phyloP scores from a whole-genome alignment of 2,113 vertebrate genomes.

The Xiphophorus maculatus region DNA sequence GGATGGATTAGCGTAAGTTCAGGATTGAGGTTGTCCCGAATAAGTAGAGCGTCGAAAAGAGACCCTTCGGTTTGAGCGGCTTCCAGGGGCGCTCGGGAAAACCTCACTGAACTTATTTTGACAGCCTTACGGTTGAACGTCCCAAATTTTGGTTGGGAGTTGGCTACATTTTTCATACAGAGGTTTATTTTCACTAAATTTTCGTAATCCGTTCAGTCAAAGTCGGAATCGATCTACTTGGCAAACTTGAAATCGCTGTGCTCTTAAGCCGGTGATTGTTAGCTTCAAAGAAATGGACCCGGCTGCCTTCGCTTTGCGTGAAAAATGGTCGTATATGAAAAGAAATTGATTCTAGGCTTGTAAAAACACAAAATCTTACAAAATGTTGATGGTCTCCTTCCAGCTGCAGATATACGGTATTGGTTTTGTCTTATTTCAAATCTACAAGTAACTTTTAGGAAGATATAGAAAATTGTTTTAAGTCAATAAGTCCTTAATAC shows the following conservation, averaged over 20 bases:
- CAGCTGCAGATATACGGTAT: no score
- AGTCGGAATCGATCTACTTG: neutral
- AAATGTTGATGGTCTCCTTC: no score
- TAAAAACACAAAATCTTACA: no score
- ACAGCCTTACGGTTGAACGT: neutral
- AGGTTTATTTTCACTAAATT: neutral
- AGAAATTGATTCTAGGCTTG: no score
- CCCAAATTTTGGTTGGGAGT: neutral
- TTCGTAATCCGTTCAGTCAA: neutral
- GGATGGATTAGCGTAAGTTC: conserved; percentile 66
- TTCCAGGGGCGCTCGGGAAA: conserved; percentile 44
- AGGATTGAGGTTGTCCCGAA: conserved; percentile 74
- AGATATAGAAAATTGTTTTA: no score
- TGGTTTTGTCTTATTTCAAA: no score
- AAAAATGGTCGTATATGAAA: no score
- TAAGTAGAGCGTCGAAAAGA: conserved; percentile 52
- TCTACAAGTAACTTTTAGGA: no score
- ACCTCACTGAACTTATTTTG: conserved; percentile 12
- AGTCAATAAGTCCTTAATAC: no score
- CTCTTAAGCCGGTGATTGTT: no score
- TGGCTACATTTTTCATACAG: neutral
- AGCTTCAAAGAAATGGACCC: no score
- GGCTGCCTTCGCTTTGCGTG: no score
- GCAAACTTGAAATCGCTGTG: neutral
- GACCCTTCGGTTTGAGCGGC: conserved; percentile 31